These are phyloP conservation scores for Diorhabda elongata DNA, from an alignment of 1,140 invertebrate genomes.

Conservation along the genomic window DNA sequence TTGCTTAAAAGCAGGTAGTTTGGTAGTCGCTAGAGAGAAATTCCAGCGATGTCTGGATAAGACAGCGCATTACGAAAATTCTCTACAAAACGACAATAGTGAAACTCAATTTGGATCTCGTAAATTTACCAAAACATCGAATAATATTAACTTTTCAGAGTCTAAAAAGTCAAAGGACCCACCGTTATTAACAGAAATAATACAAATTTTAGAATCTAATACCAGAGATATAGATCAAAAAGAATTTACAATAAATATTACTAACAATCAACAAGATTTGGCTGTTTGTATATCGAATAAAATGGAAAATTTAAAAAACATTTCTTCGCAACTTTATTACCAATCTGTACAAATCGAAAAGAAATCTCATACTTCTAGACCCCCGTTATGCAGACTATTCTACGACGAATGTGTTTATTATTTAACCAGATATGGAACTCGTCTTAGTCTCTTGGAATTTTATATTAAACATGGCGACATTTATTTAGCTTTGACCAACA, in stretches of 20 bases:
- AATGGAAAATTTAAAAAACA: slow-evolving; percentile 47
- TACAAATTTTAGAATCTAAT: slow-evolving; percentile 60
- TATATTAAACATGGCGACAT: slow-evolving; percentile 62
- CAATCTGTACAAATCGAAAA: slow-evolving; percentile 16
- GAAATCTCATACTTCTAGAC: slow-evolving; percentile 3
- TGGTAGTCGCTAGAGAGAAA: slow-evolving; percentile 67
- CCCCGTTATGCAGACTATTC: slow-evolving; percentile 50
- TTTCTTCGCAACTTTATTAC: slow-evolving; percentile 44
- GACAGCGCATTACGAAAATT: slow-evolving; percentile 34
- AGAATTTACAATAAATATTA: slow-evolving; percentile 26
- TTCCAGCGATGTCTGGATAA: slow-evolving; percentile 57
- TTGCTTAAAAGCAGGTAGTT: slow-evolving; percentile 74
- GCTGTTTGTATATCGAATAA: slow-evolving; percentile 49
- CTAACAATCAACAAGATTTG: slow-evolving; percentile 33
- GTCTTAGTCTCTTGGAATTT: slow-evolving; percentile 64
- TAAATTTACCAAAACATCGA: slow-evolving; percentile 34
- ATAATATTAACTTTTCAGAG: slow-evolving; percentile 32
- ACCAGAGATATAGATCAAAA: slow-evolving; percentile 27
- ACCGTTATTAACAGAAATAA: slow-evolving; percentile 63
- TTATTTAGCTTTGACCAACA: slow-evolving; percentile 58
- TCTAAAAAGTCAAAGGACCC: slow-evolving; percentile 55
- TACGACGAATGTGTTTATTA: slow-evolving; percentile 73
- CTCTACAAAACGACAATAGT: not conserved
- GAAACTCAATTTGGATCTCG: not conserved
- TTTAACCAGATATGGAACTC: slow-evolving; percentile 65